These are phyloP conservation scores for Conopomorpha cramerella DNA, from an alignment of 1,140 invertebrate species.

Conservation along the genomic window DNA sequence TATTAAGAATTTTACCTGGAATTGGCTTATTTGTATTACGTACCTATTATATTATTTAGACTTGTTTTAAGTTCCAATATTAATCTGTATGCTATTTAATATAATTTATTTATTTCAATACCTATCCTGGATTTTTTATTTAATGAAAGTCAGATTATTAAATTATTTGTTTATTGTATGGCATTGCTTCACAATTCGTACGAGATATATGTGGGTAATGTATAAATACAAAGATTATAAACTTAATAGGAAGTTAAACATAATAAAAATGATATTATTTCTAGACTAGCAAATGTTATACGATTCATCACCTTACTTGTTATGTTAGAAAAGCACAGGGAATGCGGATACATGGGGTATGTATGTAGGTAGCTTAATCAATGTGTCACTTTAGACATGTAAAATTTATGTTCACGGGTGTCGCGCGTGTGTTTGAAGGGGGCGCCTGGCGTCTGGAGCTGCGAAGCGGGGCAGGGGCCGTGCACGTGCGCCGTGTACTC, in stretches of 20 bases:
- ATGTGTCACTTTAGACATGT: constrained; percentile 64
- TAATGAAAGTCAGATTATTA: constrained; percentile 7
- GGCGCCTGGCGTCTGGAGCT: constrained; percentile 72
- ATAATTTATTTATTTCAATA: no score
- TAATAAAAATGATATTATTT: no score
- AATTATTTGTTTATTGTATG: constrained; percentile 49
- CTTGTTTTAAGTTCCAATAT: constrained; percentile 19
- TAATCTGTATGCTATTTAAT: constrained; percentile 2
- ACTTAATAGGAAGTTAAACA: no score
- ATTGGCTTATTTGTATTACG: no score
- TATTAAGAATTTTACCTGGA: no score
- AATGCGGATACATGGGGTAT: not conserved
- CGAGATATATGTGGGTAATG: constrained; percentile 4
- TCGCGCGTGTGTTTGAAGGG: constrained; percentile 82
- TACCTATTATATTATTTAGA: no score
- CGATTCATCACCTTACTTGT: no score
- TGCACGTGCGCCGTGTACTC: constrained; percentile 72
- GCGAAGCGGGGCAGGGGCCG: constrained; percentile 77
- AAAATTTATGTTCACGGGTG: constrained; percentile 82
- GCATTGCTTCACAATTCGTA: constrained; percentile 36
- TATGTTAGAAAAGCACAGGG: not conserved
- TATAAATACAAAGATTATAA: constrained; percentile 5
- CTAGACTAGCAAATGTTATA: constrained; percentile 38
- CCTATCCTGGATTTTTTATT: constrained; percentile 4
- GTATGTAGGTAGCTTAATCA: not conserved